These are phyloP conservation scores for Drosophila nigromelanica DNA, from an alignment of 1,140 invertebrate genomes.

Conservation along the genomic window DNA sequence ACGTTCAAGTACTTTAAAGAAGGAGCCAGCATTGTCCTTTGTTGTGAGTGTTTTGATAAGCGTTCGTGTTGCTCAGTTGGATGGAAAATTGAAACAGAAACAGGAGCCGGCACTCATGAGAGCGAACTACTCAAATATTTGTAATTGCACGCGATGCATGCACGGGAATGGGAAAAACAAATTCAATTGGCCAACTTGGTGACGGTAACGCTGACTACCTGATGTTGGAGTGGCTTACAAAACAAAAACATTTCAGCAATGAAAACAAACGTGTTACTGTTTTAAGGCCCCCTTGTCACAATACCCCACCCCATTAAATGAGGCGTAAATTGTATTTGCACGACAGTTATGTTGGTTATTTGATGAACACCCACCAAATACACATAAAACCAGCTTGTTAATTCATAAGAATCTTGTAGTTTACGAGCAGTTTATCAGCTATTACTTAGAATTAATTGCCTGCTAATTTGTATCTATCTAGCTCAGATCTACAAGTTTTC, in stretches of 20 bases:
- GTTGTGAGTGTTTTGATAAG: slow-evolving; percentile 62
- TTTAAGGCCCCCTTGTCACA: slow-evolving; percentile 42
- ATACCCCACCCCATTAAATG: slow-evolving; percentile 22
- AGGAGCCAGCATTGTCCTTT: slow-evolving; percentile 12
- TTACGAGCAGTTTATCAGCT: not conserved
- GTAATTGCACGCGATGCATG: slow-evolving; percentile 77
- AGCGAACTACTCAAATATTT: slow-evolving; percentile 38
- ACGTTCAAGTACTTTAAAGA: slow-evolving; percentile 1
- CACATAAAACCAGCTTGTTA: slow-evolving; percentile 29
- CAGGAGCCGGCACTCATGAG: not conserved
- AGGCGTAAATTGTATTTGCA: slow-evolving; percentile 69
- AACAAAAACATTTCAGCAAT: slow-evolving; percentile 45
- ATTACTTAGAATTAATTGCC: not conserved
- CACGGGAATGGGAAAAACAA: slow-evolving; percentile 57
- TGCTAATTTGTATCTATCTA: not conserved
- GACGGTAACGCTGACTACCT: slow-evolving; percentile 13
- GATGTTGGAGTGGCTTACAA: slow-evolving; percentile 48
- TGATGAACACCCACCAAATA: slow-evolving; percentile 8
- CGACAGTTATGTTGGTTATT: slow-evolving; percentile 43
- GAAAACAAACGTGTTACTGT: slow-evolving; percentile 62
- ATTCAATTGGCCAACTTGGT: slow-evolving; percentile 41
- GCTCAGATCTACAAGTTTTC: not conserved
- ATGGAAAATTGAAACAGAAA: slow-evolving; percentile 34
- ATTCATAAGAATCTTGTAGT: slow-evolving; percentile 10
- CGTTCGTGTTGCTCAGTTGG: slow-evolving; percentile 67